Evolutionary conservation across 2,797 vertebrate genomes (phyloP), one percentile per base, ranked within the genome.

Genomic region (Parambassis ranga): DNA sequence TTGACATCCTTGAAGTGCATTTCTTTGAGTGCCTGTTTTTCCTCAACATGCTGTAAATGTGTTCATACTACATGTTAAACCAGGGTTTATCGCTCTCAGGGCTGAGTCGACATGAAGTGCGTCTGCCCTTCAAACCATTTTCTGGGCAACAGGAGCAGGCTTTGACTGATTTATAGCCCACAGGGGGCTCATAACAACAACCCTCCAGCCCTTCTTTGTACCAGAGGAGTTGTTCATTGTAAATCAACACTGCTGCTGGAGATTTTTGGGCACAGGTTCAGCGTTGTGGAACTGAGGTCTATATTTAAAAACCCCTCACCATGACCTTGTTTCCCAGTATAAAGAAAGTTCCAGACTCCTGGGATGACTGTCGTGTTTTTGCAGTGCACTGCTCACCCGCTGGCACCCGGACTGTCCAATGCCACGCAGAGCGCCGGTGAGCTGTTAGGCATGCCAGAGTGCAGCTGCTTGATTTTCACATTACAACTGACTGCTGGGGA

Each of bases 401-500:
- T 51, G 39, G 65, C 84, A 87, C 81, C 78, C 80, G 64, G 68
- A 20, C 48, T 6, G 72, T 20, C 65, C 64, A 44, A 66, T 74
- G 44, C 31, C 19, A 2, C 5, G 37, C 22, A 14, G 44, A 15
- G 63, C 71, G 80, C 49, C 23, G 19, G 67, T 24, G 36, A 66
- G 77, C 70, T 65, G 61, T 71, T 38, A 32, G 14, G 11, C 81
- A 79, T 90, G 55, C 87, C 85, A 39, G 3, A 61, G 73, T 41
- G 84, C 88, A 91, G 90, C 90, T 91, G 87, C 79, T 89, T 81
- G 82, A 86, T 91, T 91, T 77, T 90, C 90, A 89, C 87, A 89
- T 88, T 91, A 89, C 43, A 68, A 10, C 42, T 3, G 63, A 58
- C 61, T 56, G 70, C 75, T 61, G 27, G 35, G 41, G 55, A 58